Conservation (phyloP, 2,888 invertebrate genomes). For the Galeopsomyia nigrocyanea region DNA sequence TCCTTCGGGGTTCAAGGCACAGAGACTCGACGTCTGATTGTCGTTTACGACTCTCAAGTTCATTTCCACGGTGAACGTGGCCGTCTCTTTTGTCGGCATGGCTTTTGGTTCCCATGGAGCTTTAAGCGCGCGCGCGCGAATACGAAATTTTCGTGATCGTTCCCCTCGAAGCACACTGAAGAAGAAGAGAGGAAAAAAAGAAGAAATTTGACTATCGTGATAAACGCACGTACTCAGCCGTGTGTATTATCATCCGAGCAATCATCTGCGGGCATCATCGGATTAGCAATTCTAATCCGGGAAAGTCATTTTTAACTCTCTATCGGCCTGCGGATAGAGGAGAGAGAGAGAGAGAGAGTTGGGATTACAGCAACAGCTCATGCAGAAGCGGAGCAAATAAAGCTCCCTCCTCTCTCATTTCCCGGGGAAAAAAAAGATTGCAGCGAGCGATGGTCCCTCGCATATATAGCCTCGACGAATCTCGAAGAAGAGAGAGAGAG, state of each 20-base stretch:
- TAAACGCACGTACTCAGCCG: too few species aligned
- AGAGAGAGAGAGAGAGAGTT: conserved; percentile 41
- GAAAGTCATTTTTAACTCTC: conserved; percentile 38
- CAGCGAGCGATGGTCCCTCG: conserved; percentile 5
- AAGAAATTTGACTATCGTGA: conserved; percentile 32
- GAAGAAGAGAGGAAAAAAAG: background rate
- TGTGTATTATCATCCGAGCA: conserved; percentile 16
- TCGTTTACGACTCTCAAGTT: conserved; percentile 58
- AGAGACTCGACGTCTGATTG: conserved; percentile 53
- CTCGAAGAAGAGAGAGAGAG: too few species aligned
- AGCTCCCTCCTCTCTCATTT: conserved; percentile 33
- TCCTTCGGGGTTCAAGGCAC: conserved; percentile 29
- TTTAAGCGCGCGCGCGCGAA: too few species aligned
- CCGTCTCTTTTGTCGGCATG: background rate
- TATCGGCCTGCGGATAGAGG: conserved; percentile 42
- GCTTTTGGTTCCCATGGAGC: background rate
- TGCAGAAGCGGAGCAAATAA: conserved; percentile 35
- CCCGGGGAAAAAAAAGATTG: conserved; percentile 41
- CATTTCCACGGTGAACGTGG: conserved; percentile 35
- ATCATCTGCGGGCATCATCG: conserved; percentile 8
- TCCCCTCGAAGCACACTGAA: too few species aligned
- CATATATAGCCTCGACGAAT: too few species aligned
- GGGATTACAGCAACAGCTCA: conserved; percentile 39
- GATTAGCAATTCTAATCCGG: conserved; percentile 41
- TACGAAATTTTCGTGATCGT: too few species aligned